Evolutionary conservation across 2,888 invertebrate species (phyloP), one percentile per base, ranked within the genome.

Genomic region (Diaprepes abbreviatus): DNA sequence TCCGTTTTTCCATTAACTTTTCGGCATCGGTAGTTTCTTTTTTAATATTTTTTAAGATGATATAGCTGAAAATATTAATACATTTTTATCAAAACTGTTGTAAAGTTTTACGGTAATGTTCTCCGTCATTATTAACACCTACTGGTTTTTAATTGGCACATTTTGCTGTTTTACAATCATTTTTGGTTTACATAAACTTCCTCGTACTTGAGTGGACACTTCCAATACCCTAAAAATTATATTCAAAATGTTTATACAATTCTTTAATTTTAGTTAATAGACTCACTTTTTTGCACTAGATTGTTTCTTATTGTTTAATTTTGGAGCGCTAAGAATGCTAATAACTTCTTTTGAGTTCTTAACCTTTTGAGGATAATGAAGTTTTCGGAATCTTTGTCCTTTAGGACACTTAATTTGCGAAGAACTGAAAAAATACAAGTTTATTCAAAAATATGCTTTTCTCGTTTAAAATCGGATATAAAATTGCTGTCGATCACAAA

Each of bases 291-390:
- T 57, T 6, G 14, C 19, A 28, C 21, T 38, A 2, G 12, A 5
- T 9, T 28, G 24, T 40, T 58, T 64, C 16, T 63, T 57, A 40
- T 54, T 33, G 6, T 31, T 40, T 5, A 66, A 1, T 59, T 66
- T 66, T 2, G 71, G 66, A 6, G 71, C 71, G 14, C 66, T 71
- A 10, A 63, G 21, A 17, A 71, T 66, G 12, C 71, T 71, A 7
- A 66, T 28, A n/a, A 71, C 33, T 50, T 62, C 66, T 48, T 67
- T 71, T 3, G 70, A 66, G 48, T 70, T 45, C 4, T 24, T 57
- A 3, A 28, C 31, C 0, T 9, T 54, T 14, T 55, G 70, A 1
- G 66, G 70, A 45, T 55, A 66, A n/a, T 52, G 40, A 12, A 65
- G 14, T 21, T 40, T 38, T 36, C 62, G 60, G 24, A 21, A n/a